These are phyloP conservation scores for Picus viridis DNA, from an alignment of 2,797 vertebrate genomes.

Conservation along the genomic window DNA sequence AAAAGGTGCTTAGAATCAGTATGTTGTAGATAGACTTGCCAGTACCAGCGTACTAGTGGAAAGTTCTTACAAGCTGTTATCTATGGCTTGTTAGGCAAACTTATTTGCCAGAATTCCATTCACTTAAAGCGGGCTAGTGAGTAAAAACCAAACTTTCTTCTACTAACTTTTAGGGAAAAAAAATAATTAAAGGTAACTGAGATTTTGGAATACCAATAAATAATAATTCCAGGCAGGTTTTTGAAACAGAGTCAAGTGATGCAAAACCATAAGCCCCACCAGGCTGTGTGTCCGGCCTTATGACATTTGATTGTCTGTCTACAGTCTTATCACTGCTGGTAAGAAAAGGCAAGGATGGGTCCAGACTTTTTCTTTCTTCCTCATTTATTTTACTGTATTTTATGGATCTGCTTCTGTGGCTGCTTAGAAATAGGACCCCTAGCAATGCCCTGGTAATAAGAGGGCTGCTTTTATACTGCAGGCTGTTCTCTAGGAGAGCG, in stretches of 20 bases:
- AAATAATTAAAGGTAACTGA: neutral
- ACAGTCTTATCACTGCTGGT: fast-evolving
- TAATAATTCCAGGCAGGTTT: neutral
- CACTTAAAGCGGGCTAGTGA: neutral
- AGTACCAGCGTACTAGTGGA: fast-evolving
- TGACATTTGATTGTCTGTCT: neutral
- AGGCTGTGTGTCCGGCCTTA: neutral
- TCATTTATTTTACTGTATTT: neutral
- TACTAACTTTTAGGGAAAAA: neutral
- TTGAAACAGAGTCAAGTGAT: fast-evolving
- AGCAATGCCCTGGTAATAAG: neutral
- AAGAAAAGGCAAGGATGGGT: neutral
- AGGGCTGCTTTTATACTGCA: neutral
- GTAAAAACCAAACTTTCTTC: neutral
- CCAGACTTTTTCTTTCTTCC: neutral
- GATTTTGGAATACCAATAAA: neutral
- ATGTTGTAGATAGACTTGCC: neutral
- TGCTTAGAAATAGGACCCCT: neutral
- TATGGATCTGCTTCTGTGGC: neutral
- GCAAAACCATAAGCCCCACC: neutral
- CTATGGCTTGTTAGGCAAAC: neutral
- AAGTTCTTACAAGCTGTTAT: neutral
- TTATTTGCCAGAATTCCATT: neutral
- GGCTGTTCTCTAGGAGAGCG: neutral
- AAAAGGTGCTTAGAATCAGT: neutral